Conservation (phyloP, 2,113 vertebrate species). For the Antechinus flavipes region DNA sequence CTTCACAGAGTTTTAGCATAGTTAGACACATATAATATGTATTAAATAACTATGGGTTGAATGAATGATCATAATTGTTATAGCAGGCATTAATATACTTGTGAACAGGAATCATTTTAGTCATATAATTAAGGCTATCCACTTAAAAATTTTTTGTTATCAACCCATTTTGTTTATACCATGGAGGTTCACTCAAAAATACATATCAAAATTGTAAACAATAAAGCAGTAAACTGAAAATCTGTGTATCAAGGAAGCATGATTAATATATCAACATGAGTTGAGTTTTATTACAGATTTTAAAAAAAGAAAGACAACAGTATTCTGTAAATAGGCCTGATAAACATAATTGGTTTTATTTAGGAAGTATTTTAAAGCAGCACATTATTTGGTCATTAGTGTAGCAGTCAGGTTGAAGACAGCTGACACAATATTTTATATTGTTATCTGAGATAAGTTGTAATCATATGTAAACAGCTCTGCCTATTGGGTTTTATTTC, state of each 20-base stretch:
- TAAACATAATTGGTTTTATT: slow-evolving; percentile 29
- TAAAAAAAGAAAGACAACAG: background rate
- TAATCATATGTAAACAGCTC: slow-evolving; percentile 29
- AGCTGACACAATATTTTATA: slow-evolving; percentile 19
- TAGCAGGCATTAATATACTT: background rate
- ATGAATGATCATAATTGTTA: background rate
- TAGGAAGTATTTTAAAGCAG: background rate
- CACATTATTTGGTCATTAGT: slow-evolving; percentile 21
- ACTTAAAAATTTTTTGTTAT: background rate
- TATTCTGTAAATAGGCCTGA: background rate
- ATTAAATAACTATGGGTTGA: background rate
- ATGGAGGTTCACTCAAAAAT: slow-evolving; percentile 13
- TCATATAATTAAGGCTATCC: background rate
- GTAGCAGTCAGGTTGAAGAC: background rate
- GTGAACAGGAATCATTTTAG: background rate
- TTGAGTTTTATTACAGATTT: background rate
- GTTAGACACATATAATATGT: background rate
- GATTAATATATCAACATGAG: background rate
- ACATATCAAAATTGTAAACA: background rate
- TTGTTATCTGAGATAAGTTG: slow-evolving; percentile 42
- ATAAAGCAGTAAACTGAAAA: background rate
- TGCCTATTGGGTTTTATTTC: slow-evolving; percentile 35
- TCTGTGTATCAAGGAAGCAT: background rate
- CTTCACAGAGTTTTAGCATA: background rate
- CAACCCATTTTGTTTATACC: background rate